phyloP scores from a whole-genome alignment of 1,140 invertebrate species.

The Eciton burchellii region DNA sequence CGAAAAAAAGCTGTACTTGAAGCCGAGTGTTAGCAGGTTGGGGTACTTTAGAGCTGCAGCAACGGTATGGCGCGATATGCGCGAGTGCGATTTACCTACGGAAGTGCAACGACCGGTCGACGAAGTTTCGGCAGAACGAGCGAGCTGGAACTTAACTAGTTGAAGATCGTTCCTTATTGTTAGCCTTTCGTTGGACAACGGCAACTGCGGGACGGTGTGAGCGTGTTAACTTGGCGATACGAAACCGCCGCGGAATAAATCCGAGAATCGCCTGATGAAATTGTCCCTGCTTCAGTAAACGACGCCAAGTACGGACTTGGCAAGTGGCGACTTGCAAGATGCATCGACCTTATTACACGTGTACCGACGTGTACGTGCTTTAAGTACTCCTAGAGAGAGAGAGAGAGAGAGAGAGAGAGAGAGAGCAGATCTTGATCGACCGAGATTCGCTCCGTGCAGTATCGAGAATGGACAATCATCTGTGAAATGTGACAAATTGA shows the following conservation, averaged over 20 bases:
- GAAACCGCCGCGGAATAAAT: slow-evolving; percentile 50
- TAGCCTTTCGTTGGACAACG: slow-evolving; percentile 75
- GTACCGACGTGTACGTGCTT: background rate
- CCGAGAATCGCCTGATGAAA: slow-evolving; percentile 36
- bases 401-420: too few relatives aligned
- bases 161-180: slow-evolving; percentile 78
- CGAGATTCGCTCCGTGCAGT: too few relatives aligned
- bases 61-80: slow-evolving; percentile 69
- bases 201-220: slow-evolving; percentile 68
- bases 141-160: slow-evolving; percentile 80
- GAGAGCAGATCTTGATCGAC: too few relatives aligned
- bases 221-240: slow-evolving; percentile 69
- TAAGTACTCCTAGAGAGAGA: too few relatives aligned
- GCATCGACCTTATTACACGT: background rate
- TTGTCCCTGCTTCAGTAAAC: slow-evolving; percentile 16
- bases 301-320: background rate
- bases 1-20: slow-evolving; percentile 60
- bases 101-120: slow-evolving; percentile 73
- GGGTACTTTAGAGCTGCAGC: slow-evolving; percentile 75
- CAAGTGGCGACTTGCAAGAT: background rate
- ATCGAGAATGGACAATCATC: background rate
- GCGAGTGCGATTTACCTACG: slow-evolving; percentile 78
- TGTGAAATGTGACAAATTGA: slow-evolving; percentile 1
- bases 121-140: slow-evolving; percentile 76
- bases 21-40: slow-evolving; percentile 72